These are phyloP conservation scores for Prunella himalayana DNA, from an alignment of 2,113 vertebrate species.

Conservation along the genomic window DNA sequence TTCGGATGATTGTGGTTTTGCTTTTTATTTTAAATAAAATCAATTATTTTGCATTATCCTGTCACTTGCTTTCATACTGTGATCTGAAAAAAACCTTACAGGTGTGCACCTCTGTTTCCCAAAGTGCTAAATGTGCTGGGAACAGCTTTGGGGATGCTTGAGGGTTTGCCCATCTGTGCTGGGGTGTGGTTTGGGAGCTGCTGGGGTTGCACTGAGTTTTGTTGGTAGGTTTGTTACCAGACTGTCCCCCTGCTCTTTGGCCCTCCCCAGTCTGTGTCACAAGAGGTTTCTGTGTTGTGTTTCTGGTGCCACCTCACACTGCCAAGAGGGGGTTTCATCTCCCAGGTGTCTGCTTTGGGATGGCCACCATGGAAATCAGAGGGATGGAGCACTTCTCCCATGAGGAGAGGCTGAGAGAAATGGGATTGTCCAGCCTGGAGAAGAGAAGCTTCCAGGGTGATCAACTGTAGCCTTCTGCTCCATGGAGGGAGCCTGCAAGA, in stretches of 20 bases:
- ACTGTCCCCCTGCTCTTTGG: background rate
- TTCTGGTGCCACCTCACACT: background rate
- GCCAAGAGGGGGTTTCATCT: background rate
- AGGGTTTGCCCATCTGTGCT: fast-evolving
- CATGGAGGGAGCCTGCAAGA: background rate
- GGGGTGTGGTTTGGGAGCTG: background rate
- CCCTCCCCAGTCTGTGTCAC: background rate
- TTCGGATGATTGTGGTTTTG: slow-evolving; percentile 44
- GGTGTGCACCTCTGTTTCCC: background rate
- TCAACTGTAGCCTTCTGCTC: background rate
- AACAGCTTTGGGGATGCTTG: background rate
- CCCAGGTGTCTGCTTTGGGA: background rate
- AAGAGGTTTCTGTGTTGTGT: background rate
- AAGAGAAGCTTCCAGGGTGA: background rate
- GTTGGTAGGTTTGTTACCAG: background rate
- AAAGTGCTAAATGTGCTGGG: background rate
- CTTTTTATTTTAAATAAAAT: slow-evolving; percentile 70
- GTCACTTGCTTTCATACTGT: background rate
- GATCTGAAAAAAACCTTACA: background rate
- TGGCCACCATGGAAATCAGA: background rate
- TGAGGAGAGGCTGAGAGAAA: background rate
- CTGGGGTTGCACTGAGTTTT: background rate
- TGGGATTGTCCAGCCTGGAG: background rate
- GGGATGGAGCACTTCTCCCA: background rate
- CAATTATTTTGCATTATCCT: slow-evolving; percentile 64